Base-by-base conservation (phyloP, 2,888 invertebrate genomes). In the Cotesia congregata region DNA sequence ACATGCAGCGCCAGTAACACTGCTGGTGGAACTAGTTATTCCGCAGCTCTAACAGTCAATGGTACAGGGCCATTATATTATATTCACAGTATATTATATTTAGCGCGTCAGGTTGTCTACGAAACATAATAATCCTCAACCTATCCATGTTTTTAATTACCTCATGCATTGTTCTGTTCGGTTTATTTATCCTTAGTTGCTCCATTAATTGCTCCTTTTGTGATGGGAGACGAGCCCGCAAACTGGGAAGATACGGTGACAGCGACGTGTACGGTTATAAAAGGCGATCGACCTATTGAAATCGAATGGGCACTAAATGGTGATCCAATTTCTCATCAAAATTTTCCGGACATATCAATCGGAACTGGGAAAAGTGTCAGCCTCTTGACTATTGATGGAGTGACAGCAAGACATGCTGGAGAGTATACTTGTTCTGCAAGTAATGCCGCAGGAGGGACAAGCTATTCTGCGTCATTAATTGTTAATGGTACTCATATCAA, bases 221-320 rank as follows among this genome's bases (percentile, higher is more conserved):
- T 91, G 80, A 94, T 94, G 86, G 94, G 94, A 80, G 93, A 93
- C 77, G 93, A 93, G 85, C 92, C 93, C 20, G 91, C 94, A 68
- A 93, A 93, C 87, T 93, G 93, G 83, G 94, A 94, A 79, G 94
- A 94, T 87, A 92, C 92, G 71, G 92, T 93, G 60, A 93, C 93
- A 86, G 91, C 93, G 84, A 92, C 92, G 77, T 95, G 95, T 88
- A 93, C 93, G 79, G 92, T 93, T 68, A 92, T 93, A 78, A 93
- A 94, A 90, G 95, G 95, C 79, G 95, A 96, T 90, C 91, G 93
- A 76, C 95, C 95, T 1, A 91, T 96, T 85, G 92, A 92, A 78
- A 93, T 95, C 69, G 91, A 91, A 20, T 96, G 95, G 95, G 92
- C 92, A 69, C 93, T 95, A 83, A 93, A 95, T 88, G 94, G 94